Evolutionary conservation across 2,888 invertebrate species (phyloP).

Genomic region (Bombylius major): DNA sequence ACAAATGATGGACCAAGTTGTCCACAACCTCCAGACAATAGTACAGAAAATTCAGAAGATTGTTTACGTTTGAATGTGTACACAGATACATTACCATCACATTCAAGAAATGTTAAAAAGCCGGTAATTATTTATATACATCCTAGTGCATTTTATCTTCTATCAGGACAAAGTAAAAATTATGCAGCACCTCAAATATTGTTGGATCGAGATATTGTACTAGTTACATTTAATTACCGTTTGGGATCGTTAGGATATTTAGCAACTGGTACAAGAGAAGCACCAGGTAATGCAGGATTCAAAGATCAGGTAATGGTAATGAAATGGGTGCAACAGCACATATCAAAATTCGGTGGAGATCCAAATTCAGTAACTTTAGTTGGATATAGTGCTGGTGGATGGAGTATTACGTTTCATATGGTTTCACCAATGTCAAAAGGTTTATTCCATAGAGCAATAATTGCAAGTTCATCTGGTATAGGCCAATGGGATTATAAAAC

Average conservation of each 20-base stretch:
- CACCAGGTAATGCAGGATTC: slow-evolving; percentile 55
- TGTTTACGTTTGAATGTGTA: slow-evolving; percentile 47
- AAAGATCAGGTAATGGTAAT: slow-evolving; percentile 58
- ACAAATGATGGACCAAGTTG: slow-evolving; percentile 46
- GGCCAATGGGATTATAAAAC: slow-evolving; percentile 41
- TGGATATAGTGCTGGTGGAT: slow-evolving; percentile 46
- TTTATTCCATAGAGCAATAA: slow-evolving; percentile 55
- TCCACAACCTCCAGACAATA: slow-evolving; percentile 27
- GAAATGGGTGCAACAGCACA: slow-evolving; percentile 53
- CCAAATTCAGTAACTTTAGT: slow-evolving; percentile 48
- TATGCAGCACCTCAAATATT: slow-evolving; percentile 46
- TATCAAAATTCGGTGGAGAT: slow-evolving; percentile 55
- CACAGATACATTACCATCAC: slow-evolving; percentile 28
- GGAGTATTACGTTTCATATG: slow-evolving; percentile 42
- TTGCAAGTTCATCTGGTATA: slow-evolving; percentile 51
- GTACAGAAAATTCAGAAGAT: slow-evolving; percentile 40
- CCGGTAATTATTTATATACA: slow-evolving; percentile 58
- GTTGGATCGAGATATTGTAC: slow-evolving; percentile 49
- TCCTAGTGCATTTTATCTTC: slow-evolving; percentile 50
- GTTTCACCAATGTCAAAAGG: slow-evolving; percentile 55
- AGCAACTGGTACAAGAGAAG: slow-evolving; percentile 50
- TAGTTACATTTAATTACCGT: slow-evolving; percentile 54
- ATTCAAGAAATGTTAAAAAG: slow-evolving; percentile 18
- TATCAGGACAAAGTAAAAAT: slow-evolving; percentile 44
- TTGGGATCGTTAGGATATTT: slow-evolving; percentile 44